Evolutionary conservation across 2,888 invertebrate genomes (phyloP), one percentile per base, ranked within the genome.

Genomic region (Coelinius sp.): DNA sequence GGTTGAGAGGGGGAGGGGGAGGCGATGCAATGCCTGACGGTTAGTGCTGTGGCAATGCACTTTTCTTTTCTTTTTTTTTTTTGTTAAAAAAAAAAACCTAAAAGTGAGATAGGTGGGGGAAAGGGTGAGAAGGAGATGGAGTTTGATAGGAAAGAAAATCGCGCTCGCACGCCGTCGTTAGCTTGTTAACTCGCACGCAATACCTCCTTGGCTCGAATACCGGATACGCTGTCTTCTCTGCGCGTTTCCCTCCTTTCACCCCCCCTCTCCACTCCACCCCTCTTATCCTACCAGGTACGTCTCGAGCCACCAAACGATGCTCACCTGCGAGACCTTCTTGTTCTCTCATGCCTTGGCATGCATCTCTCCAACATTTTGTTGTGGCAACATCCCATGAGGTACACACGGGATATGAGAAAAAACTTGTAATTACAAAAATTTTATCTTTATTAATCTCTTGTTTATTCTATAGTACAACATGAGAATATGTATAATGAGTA

Each of bases 171-270:
- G 83, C 83, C 87, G 84, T 87, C 86, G 86, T 87, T 86, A 85
- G 86, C 87, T 87, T 85, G 87, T 87, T 87, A 87, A 87, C 85
- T 86, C 82, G 86, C 87, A 87, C 87, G 87, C 87, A 87, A 86
- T 87, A 87, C 87, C 85, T 86, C 83, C 81, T 70, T 82, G 10
- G 82, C 85, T 85, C 83, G 79, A 86, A 85, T 85, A 85, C 86
- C 86, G 86, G 86, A 85, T 86, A 86, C 80, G 80, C 83, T 81
- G 82, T 79, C 78, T 77, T 82, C 79, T 78, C 46, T 49, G 46
- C 31, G 75, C 72, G 76, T 76, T 76, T 76, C 75, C 74, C 74
- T 73, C 52, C 75, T 69, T 73, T 71, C n/a, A n/a, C n/a, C 66
- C 74, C 71, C 69, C 73, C 59, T 70, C 75, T 24, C 25, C 31